Conservation (phyloP, 2,888 invertebrate species). For the Willowsia nigromaculata region DNA sequence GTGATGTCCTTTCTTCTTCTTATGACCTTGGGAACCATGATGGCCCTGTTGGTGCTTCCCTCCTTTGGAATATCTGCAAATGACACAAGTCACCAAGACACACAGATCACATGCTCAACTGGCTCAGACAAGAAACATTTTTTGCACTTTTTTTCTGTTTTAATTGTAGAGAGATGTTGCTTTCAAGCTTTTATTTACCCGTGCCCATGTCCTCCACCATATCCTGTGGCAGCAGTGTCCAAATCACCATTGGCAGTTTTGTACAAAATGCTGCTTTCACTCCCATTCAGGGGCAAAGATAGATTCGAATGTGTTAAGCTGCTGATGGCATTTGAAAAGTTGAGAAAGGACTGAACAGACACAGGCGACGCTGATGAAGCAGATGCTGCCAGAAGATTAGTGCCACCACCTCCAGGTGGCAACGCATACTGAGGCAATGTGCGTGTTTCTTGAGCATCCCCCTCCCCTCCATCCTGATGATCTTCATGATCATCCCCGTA, state of each 20-base stretch:
- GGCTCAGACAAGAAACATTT: not conserved
- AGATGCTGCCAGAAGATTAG: slow-evolving; percentile 40
- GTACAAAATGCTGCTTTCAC: slow-evolving; percentile 76
- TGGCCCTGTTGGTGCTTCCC: slow-evolving; percentile 76
- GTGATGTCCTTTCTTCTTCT: slow-evolving; percentile 75
- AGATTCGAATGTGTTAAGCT: slow-evolving; percentile 64
- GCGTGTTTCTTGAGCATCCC: slow-evolving; percentile 70
- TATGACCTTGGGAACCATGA: slow-evolving; percentile 74
- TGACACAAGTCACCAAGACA: not conserved
- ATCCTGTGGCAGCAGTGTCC: slow-evolving; percentile 77
- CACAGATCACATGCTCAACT: not conserved
- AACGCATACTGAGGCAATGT: slow-evolving; percentile 73
- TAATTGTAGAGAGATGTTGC: not conserved
- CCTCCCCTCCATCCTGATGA: slow-evolving; percentile 41
- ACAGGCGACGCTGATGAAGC: slow-evolving; percentile 18
- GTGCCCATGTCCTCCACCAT: slow-evolving; percentile 55
- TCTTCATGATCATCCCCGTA: slow-evolving; percentile 53
- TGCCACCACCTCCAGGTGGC: slow-evolving; percentile 49
- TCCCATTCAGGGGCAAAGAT: slow-evolving; percentile 64
- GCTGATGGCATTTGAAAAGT: slow-evolving; percentile 59
- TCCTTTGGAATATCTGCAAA: slow-evolving; percentile 71
- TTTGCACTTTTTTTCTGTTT: not conserved
- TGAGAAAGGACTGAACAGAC: slow-evolving; percentile 61
- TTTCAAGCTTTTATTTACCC: slow-evolving; percentile 13
- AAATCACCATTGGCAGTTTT: slow-evolving; percentile 65